phyloP scores from a whole-genome alignment of 1,140 invertebrate genomes.

The Drosophila pruinosa region DNA sequence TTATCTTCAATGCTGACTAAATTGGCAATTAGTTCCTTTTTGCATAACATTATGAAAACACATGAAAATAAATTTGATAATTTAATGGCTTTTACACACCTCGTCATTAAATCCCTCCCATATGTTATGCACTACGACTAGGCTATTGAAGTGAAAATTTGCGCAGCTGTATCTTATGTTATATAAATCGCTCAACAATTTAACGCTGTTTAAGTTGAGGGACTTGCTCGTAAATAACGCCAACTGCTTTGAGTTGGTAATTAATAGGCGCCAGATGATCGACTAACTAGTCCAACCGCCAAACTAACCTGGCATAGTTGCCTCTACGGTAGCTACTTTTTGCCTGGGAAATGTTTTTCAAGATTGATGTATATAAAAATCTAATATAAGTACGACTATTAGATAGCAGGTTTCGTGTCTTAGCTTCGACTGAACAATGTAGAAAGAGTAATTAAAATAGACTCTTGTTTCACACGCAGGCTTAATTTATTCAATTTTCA shows the following conservation, averaged over 20 bases:
- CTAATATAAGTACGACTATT: too few relatives aligned
- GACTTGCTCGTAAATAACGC: slow-evolving; percentile 27
- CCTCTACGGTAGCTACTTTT: background rate
- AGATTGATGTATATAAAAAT: too few relatives aligned
- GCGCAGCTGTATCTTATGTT: slow-evolving; percentile 3
- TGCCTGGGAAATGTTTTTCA: too few relatives aligned
- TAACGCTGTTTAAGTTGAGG: background rate
- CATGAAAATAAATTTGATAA: slow-evolving; percentile 6
- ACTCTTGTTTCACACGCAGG: too few relatives aligned
- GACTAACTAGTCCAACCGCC: background rate
- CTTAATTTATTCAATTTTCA: too few relatives aligned
- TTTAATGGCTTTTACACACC: background rate
- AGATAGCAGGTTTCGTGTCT: too few relatives aligned
- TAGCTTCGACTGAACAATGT: too few relatives aligned
- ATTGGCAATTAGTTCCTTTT: background rate
- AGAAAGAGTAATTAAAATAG: too few relatives aligned
- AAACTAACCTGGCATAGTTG: background rate
- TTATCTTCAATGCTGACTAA: background rate
- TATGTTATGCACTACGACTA: background rate
- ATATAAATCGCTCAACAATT: slow-evolving; percentile 28
- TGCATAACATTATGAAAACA: background rate
- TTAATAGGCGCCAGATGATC: slow-evolving; percentile 23
- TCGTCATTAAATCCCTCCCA: background rate
- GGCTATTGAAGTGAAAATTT: background rate
- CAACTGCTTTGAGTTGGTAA: slow-evolving; percentile 8